Conservation (phyloP, 2,113 vertebrate species). For the Seriola aureovittata region DNA sequence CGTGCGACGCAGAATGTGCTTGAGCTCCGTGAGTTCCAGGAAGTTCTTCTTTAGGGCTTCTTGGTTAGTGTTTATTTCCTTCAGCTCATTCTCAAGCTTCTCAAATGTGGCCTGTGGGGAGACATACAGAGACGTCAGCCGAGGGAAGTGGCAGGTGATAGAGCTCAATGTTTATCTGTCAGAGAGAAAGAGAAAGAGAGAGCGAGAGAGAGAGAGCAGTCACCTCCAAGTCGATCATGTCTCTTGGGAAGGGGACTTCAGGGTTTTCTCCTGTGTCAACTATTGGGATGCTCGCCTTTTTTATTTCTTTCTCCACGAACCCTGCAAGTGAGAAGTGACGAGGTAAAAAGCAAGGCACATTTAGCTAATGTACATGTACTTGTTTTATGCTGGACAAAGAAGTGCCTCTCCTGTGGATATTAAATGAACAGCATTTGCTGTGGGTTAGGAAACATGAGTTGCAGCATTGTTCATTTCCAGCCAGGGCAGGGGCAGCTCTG, state of each 20-base stretch:
- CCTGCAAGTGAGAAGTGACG: constrained; percentile 78
- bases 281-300: constrained; percentile 93
- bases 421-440: neutral
- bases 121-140: constrained; percentile 7
- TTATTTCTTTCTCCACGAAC: constrained; percentile 99
- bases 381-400: neutral
- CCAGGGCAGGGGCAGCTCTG: neutral
- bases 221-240: constrained; percentile 99
- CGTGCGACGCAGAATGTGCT: constrained; percentile 97
- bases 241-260: constrained; percentile 96
- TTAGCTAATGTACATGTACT: no score
- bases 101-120: constrained; percentile 94
- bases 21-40: constrained; percentile 97
- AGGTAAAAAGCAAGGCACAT: neutral
- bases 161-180: neutral
- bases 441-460: neutral
- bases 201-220: neutral
- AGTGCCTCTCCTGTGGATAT: neutral
- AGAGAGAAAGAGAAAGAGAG: neutral
- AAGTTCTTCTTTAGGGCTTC: constrained; percentile 99
- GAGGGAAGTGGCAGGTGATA: neutral
- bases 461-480: neutral
- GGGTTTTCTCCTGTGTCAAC: constrained; percentile 98
- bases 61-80: constrained; percentile 99
- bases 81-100: constrained; percentile 98